Conservation (phyloP, 2,797 vertebrate genomes). For the Pangasius mekongensis region DNA sequence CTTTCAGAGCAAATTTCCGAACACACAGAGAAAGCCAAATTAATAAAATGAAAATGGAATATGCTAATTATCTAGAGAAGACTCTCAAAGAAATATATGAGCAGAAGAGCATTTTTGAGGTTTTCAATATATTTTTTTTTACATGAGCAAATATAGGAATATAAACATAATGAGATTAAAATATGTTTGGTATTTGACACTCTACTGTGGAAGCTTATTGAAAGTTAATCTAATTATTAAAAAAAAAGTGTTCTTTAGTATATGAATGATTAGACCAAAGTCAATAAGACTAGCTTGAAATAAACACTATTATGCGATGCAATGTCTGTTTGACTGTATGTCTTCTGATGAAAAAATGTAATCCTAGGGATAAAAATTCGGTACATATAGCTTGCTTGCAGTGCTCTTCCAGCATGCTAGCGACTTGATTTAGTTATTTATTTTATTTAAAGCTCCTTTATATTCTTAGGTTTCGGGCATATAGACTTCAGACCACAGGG, state of each 20-base stretch:
- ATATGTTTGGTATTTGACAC: neutral
- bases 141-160: neutral
- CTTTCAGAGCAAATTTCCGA: slow-evolving; percentile 1
- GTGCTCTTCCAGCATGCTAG: neutral
- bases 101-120: neutral
- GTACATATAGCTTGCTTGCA: neutral
- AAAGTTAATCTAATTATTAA: slow-evolving; percentile 7
- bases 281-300: neutral
- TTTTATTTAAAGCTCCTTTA: neutral
- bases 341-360: neutral
- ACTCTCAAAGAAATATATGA: neutral
- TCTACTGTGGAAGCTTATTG: neutral
- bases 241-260: neutral
- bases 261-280: neutral
- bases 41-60: slow-evolving; percentile 7
- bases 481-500: neutral
- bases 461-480: neutral
- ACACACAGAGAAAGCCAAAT: slow-evolving; percentile 14
- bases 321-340: neutral
- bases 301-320: neutral
- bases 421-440: neutral
- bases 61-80: slow-evolving; percentile 16
- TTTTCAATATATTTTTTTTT: neutral
- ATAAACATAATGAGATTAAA: neutral
- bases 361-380: neutral